Base-by-base conservation (phyloP, 2,113 vertebrate genomes). In the Ptilorrhoa leucosticta region DNA sequence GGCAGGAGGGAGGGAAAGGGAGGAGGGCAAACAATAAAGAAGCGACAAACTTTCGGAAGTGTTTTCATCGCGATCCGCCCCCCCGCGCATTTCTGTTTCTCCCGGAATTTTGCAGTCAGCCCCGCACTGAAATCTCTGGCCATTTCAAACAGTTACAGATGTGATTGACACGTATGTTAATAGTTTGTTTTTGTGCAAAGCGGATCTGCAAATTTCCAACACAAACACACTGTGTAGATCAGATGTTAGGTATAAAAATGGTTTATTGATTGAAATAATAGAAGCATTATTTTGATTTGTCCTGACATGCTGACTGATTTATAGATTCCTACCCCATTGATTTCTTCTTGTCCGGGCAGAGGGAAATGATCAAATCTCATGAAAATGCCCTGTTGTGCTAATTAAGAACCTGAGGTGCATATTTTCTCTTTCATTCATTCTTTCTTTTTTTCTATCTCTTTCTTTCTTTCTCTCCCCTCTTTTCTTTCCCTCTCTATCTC, bases 221-320 rank as follows among this genome's bases (percentile, higher is more conserved):
- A 97, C 95, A 97, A 98, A 97, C 94, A 97, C 96, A 92, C 89
- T 92, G 97, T 95, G 96, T 96, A 92, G 96, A 97, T 98, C 98
- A 98, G 97, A 98, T 98, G 97, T 96, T 97, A 95, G 84, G 95
- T 97, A 98, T 98, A 97, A 97, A 98, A 98, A 98, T 97, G 97
- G 96, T 98, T 96, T 97, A 98, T 98, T 97, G 98, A 98, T 98
- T 97, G 98, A 98, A 98, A 98, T 98, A 98, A 98, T 98, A 98
- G 98, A 98, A 98, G 97, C 98, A 98, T 98, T 98, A 98, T 98
- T 98, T 98, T 98, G 97, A 98, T 98, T 98, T 98, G 97, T 97
- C 97, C 97, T 98, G 98, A 98, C 98, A 97, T 93, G 96, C 96
- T 97, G 96, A 97, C 95, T 98, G 98, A 98, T 98, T 98, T 98